Evolutionary conservation across 37 sponge, comb jelly and placozoan genomes (phyloP), one percentile per base, ranked within the genome.

Genomic region (Aphrocallistes beatrix): DNA sequence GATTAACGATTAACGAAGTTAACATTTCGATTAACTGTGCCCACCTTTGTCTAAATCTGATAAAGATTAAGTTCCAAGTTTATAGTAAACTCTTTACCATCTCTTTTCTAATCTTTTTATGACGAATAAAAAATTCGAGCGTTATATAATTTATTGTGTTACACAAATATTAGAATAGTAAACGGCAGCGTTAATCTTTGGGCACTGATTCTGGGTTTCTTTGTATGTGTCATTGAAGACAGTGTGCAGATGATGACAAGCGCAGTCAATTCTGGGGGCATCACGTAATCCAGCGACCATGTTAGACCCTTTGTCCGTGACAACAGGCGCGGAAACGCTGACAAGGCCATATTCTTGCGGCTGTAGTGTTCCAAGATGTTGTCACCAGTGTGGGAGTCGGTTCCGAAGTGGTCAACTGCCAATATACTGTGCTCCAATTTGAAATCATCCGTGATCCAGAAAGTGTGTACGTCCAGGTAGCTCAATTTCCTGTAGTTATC

Each of bases 131-230:
- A n/a, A n/a, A n/a, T n/a, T n/a, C n/a, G n/a, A n/a, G n/a, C n/a
- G n/a, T n/a, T n/a, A n/a, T n/a, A n/a, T n/a, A n/a, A n/a, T n/a
- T n/a, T n/a, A n/a, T n/a, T n/a, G n/a, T n/a, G n/a, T n/a, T n/a
- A n/a, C n/a, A n/a, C n/a, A n/a, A n/a, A n/a, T n/a, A n/a, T n/a
- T n/a, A n/a, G n/a, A n/a, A n/a, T n/a, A n/a, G n/a, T n/a, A n/a
- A n/a, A n/a, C n/a, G n/a, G n/a, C n/a, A n/a, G n/a, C n/a, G n/a
- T 60, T 60, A 3, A 60, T 32, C 75, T 60, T 60, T 60, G 75
- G 75, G 75, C 75, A 60, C 75, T 60, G 75, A 60, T 60, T 60
- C 75, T 60, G 75, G 75, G 75, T 60, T 60, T 28, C 75, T 60
- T 32, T 60, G 34, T 60, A 60, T 60, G 75, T 30, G 34, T 60